Evolutionary conservation across 1,140 invertebrate species (phyloP), one percentile per base, ranked within the genome.

Genomic region (Reticulitermes speratus): DNA sequence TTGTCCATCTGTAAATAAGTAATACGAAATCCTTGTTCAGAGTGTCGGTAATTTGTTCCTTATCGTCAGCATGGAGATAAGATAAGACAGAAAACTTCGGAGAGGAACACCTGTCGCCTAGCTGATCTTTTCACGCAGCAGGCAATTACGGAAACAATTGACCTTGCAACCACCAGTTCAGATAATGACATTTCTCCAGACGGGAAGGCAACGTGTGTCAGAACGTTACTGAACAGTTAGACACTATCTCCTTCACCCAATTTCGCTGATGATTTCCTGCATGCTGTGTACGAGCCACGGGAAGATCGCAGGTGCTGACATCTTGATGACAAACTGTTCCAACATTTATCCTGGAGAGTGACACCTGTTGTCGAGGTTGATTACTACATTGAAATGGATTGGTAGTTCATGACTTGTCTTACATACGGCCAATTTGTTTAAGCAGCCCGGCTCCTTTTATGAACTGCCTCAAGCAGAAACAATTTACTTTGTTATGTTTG

Each of bases 81-180:
- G n/a, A 30, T 25, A 75, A 6, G 65, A n/a, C 9, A 8, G 25
- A 65, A 65, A 19, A 8, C 25, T 65, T n/a, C 21, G 8, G 25
- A n/a, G 25, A 7, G 55, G 25, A 75, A n/a, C 65, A 75, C 65
- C 65, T 75, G 65, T 30, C 65, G 8, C 25, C 7, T 16, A 30
- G 65, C 8, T 9, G 21, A 25, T 65, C 59, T 19, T 25, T 65
- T 65, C 59, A 25, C 59, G 25, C 21, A 3, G 8, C 65, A 75
- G 65, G 65, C 65, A 75, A 75, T 75, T 75, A 30, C 65, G 65
- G n/a, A 30, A 75, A 30, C 65, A 75, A 75, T 30, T 75, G 65
- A 2, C 65, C 65, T 75, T 25, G 3, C 25, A 75, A 30, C 16
- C n/a, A 75, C 65, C 14, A 14, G 65, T 30, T 30, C 65, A 30